Evolutionary conservation across 30 jellyfish, hydroid and myxozoan species (phyloP).

Genomic region (Hydractinia echinata): DNA sequence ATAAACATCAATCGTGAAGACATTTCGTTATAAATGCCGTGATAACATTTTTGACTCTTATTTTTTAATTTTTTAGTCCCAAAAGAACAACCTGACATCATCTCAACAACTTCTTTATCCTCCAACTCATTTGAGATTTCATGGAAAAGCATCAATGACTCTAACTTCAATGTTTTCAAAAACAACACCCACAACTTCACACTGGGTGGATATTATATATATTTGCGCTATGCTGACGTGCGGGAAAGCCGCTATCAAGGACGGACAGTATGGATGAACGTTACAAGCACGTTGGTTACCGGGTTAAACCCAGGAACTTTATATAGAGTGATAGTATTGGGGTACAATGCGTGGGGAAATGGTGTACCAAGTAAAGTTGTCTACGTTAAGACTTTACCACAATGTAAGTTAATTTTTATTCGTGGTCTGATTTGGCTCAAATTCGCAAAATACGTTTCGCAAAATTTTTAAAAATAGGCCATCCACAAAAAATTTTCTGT

Average conservation of each 20-base stretch:
- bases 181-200: neutral
- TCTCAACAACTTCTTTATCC: neutral
- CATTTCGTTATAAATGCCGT: no score
- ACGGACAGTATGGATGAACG: neutral
- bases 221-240: neutral
- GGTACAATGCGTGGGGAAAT: constrained; percentile 17
- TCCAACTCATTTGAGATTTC: neutral
- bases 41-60: neutral
- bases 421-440: no score
- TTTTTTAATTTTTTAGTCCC: neutral
- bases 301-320: neutral
- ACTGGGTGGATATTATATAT: neutral
- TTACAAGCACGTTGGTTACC: neutral
- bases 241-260: neutral
- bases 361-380: neutral
- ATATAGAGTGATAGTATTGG: neutral
- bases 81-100: neutral
- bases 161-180: neutral
- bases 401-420: neutral
- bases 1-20: no score
- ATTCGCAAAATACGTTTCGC: no score
- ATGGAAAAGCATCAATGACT: neutral
- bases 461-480: no score
- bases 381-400: neutral
- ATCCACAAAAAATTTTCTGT: no score